These are phyloP conservation scores for Nycticorax nycticorax DNA, from an alignment of 2,113 vertebrate species.

Conservation along the genomic window DNA sequence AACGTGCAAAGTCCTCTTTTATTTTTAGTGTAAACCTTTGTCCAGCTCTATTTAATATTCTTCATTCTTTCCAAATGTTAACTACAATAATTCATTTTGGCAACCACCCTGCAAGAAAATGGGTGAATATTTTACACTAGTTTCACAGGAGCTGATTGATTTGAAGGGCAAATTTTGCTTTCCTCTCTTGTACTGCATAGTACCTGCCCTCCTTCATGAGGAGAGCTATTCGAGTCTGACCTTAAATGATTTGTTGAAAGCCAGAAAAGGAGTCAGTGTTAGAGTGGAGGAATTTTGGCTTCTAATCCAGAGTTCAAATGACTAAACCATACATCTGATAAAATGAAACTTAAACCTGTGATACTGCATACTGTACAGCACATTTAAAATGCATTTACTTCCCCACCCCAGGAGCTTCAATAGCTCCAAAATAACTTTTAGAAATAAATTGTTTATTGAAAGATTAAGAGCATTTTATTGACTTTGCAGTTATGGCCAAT, in stretches of 20 bases:
- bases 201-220: neutral
- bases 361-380: neutral
- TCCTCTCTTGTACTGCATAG: neutral
- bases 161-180: conserved; percentile 33
- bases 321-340: conserved; percentile 44
- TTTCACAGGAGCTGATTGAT: neutral
- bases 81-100: neutral
- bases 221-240: neutral
- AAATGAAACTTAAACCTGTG: conserved; percentile 41
- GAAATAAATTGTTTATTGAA: conserved; percentile 66
- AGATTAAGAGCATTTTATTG: conserved; percentile 66
- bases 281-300: conserved; percentile 26
- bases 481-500: conserved; percentile 59
- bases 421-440: conserved; percentile 46
- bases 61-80: neutral
- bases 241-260: conserved; percentile 25
- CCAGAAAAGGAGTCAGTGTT: neutral
- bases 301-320: conserved; percentile 40
- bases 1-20: neutral
- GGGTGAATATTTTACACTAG: neutral
- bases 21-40: neutral
- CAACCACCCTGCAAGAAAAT: neutral
- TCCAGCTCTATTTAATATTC: neutral
- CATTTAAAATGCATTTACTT: conserved; percentile 62
- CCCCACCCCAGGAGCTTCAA: conserved; percentile 26